Conservation (phyloP, 2,797 vertebrate genomes). For the Anisognathus igniventris region DNA sequence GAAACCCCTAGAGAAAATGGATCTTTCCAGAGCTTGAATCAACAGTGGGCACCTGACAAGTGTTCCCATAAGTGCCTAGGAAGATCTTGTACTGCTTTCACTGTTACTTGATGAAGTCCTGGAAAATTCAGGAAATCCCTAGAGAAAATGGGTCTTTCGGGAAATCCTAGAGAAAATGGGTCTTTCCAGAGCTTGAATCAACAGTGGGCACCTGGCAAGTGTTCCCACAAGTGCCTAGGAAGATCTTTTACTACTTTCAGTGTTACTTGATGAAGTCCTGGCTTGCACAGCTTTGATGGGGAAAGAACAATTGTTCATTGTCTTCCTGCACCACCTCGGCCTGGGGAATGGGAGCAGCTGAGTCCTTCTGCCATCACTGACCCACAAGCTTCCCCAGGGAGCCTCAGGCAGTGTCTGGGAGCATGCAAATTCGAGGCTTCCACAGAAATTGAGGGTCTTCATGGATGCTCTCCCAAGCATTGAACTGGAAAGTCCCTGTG, state of each 20-base stretch:
- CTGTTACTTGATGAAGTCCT: not conserved
- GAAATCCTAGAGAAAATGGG: not conserved
- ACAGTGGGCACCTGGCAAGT: not conserved
- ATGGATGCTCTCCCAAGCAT: not conserved
- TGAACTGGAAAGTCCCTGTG: constrained; percentile 29
- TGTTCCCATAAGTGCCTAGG: not conserved
- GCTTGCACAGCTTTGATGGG: not conserved
- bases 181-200: not conserved
- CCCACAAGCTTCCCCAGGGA: not conserved
- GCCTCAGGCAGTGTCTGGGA: not conserved
- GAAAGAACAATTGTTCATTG: not conserved
- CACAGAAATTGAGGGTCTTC: not conserved
- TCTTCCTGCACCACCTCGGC: not conserved
- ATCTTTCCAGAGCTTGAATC: not conserved
- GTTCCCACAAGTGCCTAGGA: not conserved
- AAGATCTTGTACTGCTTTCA: not conserved
- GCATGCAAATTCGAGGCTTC: not conserved
- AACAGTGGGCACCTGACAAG: not conserved
- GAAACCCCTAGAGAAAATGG: not conserved
- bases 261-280: not conserved
- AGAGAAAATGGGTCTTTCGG: not conserved
- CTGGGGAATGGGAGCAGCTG: not conserved
- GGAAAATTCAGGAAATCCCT: too few relatives aligned
- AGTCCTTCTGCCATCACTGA: not conserved
- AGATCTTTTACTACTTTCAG: not conserved